Evolutionary conservation across 1,140 invertebrate species (phyloP).

Genomic region (Tetragnatha versicolor): DNA sequence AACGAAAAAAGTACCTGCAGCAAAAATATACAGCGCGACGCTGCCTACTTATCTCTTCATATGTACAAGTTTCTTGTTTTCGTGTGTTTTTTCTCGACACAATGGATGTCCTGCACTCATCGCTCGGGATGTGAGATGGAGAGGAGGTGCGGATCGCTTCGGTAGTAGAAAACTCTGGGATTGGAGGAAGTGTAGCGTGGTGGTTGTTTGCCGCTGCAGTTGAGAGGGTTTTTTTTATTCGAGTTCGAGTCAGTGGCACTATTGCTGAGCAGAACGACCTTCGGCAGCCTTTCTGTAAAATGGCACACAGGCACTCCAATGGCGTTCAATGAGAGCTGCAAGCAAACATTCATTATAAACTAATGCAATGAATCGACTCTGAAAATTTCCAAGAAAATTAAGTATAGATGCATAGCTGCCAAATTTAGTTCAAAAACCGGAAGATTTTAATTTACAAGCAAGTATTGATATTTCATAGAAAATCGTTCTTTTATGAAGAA

Average conservation of each 20-base stretch:
- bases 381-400: background rate
- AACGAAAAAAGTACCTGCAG: conserved; percentile 9
- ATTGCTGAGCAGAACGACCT: too few species aligned
- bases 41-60: conserved; percentile 38
- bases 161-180: background rate
- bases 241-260: background rate
- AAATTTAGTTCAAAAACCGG: background rate
- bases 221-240: too few species aligned
- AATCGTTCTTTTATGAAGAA: too few species aligned
- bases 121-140: background rate
- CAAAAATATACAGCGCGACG: conserved; percentile 31
- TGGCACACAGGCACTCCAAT: conserved; percentile 10
- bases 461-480: background rate
- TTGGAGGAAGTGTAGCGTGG: background rate
- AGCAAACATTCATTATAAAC: background rate
- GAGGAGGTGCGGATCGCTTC: background rate
- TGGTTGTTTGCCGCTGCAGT: background rate
- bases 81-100: background rate
- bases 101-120: background rate
- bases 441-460: background rate
- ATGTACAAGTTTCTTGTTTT: conserved; percentile 24
- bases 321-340: background rate
- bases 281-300: too few species aligned
- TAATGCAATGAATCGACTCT: background rate
- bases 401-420: background rate